These are phyloP conservation scores for Columba guinea DNA, from an alignment of 2,797 vertebrate genomes.

Conservation along the genomic window DNA sequence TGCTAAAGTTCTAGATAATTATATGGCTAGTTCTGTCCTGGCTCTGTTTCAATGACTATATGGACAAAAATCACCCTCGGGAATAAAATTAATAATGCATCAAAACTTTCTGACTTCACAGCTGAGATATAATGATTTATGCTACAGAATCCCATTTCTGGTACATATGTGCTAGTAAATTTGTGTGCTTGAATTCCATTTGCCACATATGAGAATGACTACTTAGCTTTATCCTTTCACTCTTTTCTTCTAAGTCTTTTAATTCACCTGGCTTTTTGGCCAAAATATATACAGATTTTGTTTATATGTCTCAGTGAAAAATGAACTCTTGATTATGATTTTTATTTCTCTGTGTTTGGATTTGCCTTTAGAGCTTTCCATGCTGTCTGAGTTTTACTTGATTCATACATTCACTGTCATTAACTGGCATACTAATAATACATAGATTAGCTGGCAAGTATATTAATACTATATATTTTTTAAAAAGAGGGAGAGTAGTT, in stretches of 20 bases:
- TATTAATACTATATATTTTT: neutral
- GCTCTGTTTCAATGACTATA: neutral
- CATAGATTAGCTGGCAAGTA: neutral
- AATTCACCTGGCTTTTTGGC: neutral
- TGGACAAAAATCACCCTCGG: neutral
- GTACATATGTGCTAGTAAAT: neutral
- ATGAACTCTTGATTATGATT: neutral
- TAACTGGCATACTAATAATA: neutral
- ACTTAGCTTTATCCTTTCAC: neutral
- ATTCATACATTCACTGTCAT: neutral
- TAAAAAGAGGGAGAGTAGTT: neutral
- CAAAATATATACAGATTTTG: neutral
- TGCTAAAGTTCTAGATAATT: neutral
- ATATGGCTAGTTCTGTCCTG: neutral
- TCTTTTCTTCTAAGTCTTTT: neutral
- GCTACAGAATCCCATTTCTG: neutral
- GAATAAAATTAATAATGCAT: neutral
- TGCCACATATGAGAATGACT: neutral
- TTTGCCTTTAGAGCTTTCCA: neutral
- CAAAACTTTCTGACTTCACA: neutral
- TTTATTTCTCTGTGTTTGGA: neutral
- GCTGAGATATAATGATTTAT: neutral
- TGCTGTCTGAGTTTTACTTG: neutral
- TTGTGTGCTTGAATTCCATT: neutral
- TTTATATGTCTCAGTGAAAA: neutral